Percentiles rank a stretch among this genome's conserved stretches.
Evolutionary conservation across 2,113 vertebrate species (phyloP).

Genomic region (Plotosus lineatus): DNA sequence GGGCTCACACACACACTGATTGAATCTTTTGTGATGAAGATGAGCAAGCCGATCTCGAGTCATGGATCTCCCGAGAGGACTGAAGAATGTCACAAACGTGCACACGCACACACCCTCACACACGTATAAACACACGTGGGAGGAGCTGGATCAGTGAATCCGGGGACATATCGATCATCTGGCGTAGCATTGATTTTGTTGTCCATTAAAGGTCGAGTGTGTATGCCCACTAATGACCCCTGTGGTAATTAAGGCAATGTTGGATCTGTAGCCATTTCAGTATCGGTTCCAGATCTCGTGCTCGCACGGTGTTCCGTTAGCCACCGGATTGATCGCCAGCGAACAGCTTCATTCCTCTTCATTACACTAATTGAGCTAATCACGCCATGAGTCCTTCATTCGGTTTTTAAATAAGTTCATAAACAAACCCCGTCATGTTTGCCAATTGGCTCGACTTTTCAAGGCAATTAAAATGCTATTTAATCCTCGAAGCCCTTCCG

Average conservation of each 20-base stretch:
- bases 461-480: neutral
- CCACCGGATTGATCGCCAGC: neutral
- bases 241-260: slow-evolving; percentile 33
- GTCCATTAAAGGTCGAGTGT: slow-evolving; percentile 29
- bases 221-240: slow-evolving; percentile 25
- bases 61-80: slow-evolving; percentile 78
- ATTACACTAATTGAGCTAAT: slow-evolving; percentile 50
- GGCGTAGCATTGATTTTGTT: slow-evolving; percentile 39
- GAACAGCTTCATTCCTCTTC: slow-evolving; percentile 36
- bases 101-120: slow-evolving; percentile 70
- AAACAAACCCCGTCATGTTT: neutral
- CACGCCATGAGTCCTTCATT: slow-evolving; percentile 1
- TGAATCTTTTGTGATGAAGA: slow-evolving; percentile 90
- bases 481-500: too few relatives aligned
- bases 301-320: neutral
- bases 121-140: slow-evolving; percentile 74
- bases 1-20: slow-evolving; percentile 75
- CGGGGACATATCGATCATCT: slow-evolving; percentile 80
- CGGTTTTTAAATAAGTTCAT: neutral
- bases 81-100: slow-evolving; percentile 83
- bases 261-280: slow-evolving; percentile 21
- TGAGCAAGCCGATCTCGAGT: slow-evolving; percentile 74
- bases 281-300: slow-evolving; percentile 4
- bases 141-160: slow-evolving; percentile 73
- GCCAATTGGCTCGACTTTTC: neutral